Conservation (phyloP, 2,888 invertebrate species). For the Tipula unca region DNA sequence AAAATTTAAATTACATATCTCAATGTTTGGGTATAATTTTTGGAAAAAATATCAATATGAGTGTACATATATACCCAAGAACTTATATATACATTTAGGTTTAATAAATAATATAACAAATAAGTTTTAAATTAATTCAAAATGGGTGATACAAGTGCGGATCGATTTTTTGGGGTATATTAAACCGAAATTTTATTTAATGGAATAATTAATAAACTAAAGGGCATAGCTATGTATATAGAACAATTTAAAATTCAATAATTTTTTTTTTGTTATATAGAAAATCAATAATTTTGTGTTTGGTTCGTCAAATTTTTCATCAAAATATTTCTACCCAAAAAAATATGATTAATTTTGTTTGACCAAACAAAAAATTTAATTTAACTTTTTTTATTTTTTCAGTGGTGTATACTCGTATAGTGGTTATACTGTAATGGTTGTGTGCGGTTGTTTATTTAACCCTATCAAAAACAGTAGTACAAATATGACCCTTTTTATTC, state of each 20-base stretch:
- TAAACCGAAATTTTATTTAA: not conserved
- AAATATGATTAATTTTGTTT: not conserved
- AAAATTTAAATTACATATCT: not conserved
- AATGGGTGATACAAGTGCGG: not conserved
- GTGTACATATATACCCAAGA: not conserved
- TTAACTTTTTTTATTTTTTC: not conserved
- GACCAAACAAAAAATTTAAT: not conserved
- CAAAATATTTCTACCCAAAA: not conserved
- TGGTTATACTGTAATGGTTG: not conserved
- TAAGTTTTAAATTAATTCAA: not conserved
- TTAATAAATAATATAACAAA: not conserved
- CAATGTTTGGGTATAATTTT: not conserved
- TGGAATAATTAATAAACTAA: not conserved
- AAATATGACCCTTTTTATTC: not conserved
- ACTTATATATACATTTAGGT: not conserved
- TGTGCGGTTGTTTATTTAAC: not conserved
- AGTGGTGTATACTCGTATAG: not conserved
- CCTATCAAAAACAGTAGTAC: conserved; percentile 2
- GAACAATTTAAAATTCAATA: not conserved
- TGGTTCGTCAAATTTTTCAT: not conserved
- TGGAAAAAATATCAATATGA: not conserved
- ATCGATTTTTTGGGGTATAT: not conserved
- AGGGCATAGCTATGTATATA: not conserved
- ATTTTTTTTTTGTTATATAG: not conserved
- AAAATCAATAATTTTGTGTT: not conserved